Evolutionary conservation across 2,113 vertebrate species (phyloP).

Genomic region (Myotis davidii): DNA sequence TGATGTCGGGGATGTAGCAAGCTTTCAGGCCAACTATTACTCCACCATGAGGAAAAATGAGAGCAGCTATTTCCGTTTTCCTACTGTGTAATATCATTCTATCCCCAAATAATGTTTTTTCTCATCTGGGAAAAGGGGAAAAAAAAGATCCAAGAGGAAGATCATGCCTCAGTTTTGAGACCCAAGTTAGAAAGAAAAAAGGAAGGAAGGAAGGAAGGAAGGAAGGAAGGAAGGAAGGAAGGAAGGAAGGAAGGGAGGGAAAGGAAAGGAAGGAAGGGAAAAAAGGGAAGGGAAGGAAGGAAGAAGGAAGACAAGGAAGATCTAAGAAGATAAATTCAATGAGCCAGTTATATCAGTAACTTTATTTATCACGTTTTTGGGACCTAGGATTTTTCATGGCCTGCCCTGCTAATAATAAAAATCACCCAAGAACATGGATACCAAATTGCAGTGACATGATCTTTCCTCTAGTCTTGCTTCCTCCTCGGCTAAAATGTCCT

Average conservation of each 20-base stretch:
- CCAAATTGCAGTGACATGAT: conserved; percentile 19
- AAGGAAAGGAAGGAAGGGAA: background rate
- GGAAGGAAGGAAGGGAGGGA: background rate
- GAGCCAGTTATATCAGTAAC: background rate
- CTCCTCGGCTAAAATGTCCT: conserved; percentile 56
- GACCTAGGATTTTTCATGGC: background rate
- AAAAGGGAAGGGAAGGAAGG: background rate
- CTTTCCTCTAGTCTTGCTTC: background rate
- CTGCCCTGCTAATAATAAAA: conserved; percentile 20
- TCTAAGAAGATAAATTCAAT: background rate
- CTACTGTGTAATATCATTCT: background rate
- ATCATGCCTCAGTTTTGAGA: background rate
- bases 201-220: background rate
- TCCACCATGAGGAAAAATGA: background rate
- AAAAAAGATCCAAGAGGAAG: background rate
- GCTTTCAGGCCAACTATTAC: background rate
- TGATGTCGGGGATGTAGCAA: background rate
- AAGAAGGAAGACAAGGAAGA: background rate
- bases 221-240: background rate
- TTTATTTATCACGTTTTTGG: conserved; percentile 11
- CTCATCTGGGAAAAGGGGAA: background rate
- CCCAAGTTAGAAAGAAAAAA: background rate
- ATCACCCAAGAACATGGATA: background rate
- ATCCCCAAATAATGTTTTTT: background rate
- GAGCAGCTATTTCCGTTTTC: background rate